Evolutionary conservation across 2,888 invertebrate species (phyloP).

Genomic region (Lasioglossum marginatum): DNA sequence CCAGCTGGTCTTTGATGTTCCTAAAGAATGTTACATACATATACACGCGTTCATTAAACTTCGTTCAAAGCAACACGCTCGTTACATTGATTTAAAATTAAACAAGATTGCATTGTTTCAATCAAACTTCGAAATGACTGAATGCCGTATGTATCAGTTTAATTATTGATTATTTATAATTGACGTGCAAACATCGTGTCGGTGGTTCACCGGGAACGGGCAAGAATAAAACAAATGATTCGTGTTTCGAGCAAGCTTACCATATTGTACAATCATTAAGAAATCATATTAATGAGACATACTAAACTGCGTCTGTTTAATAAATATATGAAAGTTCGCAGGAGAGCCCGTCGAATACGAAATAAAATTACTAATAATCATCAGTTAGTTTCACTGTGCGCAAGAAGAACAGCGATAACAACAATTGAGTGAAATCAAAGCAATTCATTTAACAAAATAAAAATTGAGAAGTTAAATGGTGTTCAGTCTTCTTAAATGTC

Average conservation of each 20-base stretch:
- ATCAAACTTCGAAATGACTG: background rate
- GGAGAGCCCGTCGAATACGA: background rate
- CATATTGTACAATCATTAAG: background rate
- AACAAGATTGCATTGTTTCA: background rate
- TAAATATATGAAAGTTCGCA: background rate
- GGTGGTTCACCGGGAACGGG: background rate
- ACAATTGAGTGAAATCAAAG: background rate
- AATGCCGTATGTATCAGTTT: background rate
- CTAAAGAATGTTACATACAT: background rate
- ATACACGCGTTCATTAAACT: background rate
- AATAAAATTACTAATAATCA: background rate
- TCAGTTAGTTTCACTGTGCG: background rate
- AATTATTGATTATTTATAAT: background rate
- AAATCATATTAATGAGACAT: background rate
- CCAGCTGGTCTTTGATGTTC: background rate
- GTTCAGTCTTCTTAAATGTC: background rate
- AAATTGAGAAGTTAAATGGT: background rate
- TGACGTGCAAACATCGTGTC: background rate
- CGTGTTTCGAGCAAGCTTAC: background rate
- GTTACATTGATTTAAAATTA: background rate
- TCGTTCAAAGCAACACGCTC: background rate
- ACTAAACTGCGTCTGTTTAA: background rate
- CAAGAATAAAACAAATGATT: background rate
- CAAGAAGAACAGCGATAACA: background rate
- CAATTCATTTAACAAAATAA: background rate